Percentiles rank a stretch among this genome's conserved stretches.
These are phyloP conservation scores for Aphidius gifuensis DNA, from an alignment of 1,140 invertebrate genomes.

Conservation along the genomic window DNA sequence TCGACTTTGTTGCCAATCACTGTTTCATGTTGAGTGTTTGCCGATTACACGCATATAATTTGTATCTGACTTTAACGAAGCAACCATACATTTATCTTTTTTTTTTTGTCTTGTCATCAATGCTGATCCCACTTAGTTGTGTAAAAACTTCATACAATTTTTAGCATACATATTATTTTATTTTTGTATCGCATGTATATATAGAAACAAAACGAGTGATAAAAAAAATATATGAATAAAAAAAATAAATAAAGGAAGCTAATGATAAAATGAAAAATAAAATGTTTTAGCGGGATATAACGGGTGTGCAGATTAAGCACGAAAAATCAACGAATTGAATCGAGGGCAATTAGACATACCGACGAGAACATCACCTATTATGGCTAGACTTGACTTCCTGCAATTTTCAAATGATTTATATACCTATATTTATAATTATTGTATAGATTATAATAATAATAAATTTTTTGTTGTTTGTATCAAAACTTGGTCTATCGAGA, in stretches of 20 bases:
- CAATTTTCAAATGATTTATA: neutral
- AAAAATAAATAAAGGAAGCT: constrained; percentile 3
- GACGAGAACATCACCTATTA: constrained; percentile 17
- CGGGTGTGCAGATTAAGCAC: constrained; percentile 8
- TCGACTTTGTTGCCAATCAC: too few relatives aligned
- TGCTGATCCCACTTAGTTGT: too few relatives aligned
- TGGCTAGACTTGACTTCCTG: constrained; percentile 20
- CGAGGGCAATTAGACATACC: constrained; percentile 14
- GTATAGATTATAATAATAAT: too few relatives aligned
- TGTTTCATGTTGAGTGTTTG: too few relatives aligned
- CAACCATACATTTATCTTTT: neutral
- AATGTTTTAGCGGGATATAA: neutral
- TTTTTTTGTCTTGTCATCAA: too few relatives aligned
- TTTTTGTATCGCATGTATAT: too few relatives aligned
- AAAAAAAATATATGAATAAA: constrained; percentile 5
- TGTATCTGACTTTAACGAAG: neutral
- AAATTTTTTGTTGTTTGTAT: too few relatives aligned
- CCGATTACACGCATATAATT: neutral
- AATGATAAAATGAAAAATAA: constrained; percentile 1
- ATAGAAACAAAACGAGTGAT: neutral
- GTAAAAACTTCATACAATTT: too few relatives aligned
- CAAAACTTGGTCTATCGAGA: too few relatives aligned
- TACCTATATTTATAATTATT: too few relatives aligned
- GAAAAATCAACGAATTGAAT: constrained; percentile 26
- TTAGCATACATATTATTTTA: too few relatives aligned